Conservation (phyloP, 2,113 vertebrate species). For the Chiloscyllium plagiosum region DNA sequence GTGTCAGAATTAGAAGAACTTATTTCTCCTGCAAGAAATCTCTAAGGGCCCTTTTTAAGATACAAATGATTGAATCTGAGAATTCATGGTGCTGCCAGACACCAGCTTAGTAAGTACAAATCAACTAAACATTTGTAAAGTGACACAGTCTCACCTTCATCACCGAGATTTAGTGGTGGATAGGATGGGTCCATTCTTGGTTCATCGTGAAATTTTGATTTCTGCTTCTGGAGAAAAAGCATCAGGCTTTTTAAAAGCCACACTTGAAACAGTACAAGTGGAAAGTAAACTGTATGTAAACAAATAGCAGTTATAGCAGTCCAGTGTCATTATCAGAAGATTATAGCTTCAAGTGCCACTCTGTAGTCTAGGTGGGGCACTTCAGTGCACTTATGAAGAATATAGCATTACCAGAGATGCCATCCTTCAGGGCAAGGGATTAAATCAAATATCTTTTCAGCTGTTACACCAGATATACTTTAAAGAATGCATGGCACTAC, state of each 20-base stretch:
- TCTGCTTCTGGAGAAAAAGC: background rate
- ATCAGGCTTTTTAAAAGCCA: background rate
- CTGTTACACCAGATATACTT: background rate
- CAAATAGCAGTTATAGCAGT: background rate
- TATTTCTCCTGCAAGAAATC: background rate
- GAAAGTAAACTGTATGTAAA: background rate
- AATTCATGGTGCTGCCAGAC: background rate
- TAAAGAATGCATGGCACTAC: background rate
- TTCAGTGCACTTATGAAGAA: background rate
- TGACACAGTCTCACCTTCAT: conserved; percentile 30
- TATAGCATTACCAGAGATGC: background rate
- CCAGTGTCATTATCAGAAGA: background rate
- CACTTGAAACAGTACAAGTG: background rate
- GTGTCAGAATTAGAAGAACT: background rate
- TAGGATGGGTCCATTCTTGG: background rate
- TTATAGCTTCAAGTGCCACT: background rate
- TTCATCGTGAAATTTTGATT: background rate
- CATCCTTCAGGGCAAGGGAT: background rate
- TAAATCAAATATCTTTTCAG: background rate
- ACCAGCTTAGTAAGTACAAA: background rate
- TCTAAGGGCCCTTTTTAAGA: background rate
- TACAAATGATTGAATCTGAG: background rate
- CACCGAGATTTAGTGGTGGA: conserved; percentile 30
- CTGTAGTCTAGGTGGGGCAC: background rate
- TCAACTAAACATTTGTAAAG: background rate